These are phyloP conservation scores for Antennarius maculatus DNA, from an alignment of 2,797 vertebrate genomes.

Conservation along the genomic window DNA sequence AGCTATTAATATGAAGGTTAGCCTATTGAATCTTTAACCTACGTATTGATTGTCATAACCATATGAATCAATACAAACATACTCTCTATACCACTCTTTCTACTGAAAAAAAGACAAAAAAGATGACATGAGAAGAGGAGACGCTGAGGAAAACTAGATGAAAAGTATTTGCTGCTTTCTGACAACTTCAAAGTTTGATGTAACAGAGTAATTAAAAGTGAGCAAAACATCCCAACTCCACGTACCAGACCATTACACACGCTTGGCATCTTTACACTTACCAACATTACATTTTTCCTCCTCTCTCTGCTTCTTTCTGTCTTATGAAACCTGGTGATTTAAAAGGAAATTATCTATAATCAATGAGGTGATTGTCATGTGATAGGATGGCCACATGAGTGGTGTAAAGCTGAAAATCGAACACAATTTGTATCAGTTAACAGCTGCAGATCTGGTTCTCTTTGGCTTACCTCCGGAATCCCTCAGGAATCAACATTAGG, in stretches of 20 bases:
- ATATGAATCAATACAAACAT: too few relatives aligned
- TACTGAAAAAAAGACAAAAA: neutral
- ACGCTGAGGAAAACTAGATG: constrained; percentile 3
- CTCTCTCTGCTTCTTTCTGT: neutral
- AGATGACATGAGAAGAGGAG: constrained; percentile 27
- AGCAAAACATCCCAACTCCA: constrained; percentile 33
- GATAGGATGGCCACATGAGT: neutral
- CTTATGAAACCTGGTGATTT: constrained; percentile 16
- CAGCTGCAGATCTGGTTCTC: too few relatives aligned
- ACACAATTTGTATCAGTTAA: too few relatives aligned
- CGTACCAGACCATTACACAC: constrained; percentile 44
- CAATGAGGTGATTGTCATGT: constrained; percentile 25
- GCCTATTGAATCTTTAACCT: too few relatives aligned
- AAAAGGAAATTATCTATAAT: constrained; percentile 44
- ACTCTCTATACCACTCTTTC: constrained; percentile 5
- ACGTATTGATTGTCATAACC: too few relatives aligned
- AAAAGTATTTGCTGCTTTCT: constrained; percentile 27
- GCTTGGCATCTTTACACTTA: constrained; percentile 35
- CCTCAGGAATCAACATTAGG: too few relatives aligned
- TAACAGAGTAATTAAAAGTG: constrained; percentile 63
- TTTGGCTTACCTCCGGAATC: too few relatives aligned
- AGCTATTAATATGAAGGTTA: too few relatives aligned
- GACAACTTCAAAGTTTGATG: constrained; percentile 55
- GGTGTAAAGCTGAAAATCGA: neutral
- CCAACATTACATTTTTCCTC: constrained; percentile 8